Percentiles rank a stretch among this genome's conserved stretches.
These are phyloP conservation scores for Poecilia gillii DNA, from an alignment of 2,797 vertebrate species.

Conservation along the genomic window DNA sequence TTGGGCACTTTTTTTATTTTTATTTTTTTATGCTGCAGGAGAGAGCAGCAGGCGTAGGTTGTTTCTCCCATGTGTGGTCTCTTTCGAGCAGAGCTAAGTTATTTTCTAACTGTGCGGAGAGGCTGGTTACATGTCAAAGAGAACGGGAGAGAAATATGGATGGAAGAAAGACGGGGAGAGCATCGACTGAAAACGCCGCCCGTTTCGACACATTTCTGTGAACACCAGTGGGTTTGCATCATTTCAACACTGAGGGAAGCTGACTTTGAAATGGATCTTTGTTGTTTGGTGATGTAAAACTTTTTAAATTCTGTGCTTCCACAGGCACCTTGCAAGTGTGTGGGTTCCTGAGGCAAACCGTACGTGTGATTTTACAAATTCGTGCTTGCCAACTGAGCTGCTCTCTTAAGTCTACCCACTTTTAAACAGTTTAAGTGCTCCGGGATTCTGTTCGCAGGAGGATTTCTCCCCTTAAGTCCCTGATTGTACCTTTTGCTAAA, in stretches of 20 bases:
- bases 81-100: conserved; percentile 69
- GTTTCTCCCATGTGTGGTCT: conserved; percentile 76
- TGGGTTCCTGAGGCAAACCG: conserved; percentile 59
- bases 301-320: conserved; percentile 55
- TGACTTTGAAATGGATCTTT: conserved; percentile 70
- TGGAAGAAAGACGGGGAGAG: conserved; percentile 61
- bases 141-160: conserved; percentile 67
- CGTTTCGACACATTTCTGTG: conserved; percentile 72
- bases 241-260: conserved; percentile 63
- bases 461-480: conserved; percentile 39
- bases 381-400: conserved; percentile 57
- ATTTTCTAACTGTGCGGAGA: conserved; percentile 72
- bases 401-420: conserved; percentile 73
- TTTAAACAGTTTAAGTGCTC: conserved; percentile 67
- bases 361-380: conserved; percentile 60
- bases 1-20: conserved; percentile 55
- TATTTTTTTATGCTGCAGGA: conserved; percentile 63
- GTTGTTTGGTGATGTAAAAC: conserved; percentile 57
- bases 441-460: conserved; percentile 41
- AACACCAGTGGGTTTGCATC: conserved; percentile 70
- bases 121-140: conserved; percentile 72
- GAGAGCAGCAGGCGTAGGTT: conserved; percentile 76
- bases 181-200: conserved; percentile 64
- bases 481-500: conserved; percentile 52
- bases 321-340: conserved; percentile 61